Conservation (phyloP, 1,140 invertebrate species). For the Phortica variegata region DNA sequence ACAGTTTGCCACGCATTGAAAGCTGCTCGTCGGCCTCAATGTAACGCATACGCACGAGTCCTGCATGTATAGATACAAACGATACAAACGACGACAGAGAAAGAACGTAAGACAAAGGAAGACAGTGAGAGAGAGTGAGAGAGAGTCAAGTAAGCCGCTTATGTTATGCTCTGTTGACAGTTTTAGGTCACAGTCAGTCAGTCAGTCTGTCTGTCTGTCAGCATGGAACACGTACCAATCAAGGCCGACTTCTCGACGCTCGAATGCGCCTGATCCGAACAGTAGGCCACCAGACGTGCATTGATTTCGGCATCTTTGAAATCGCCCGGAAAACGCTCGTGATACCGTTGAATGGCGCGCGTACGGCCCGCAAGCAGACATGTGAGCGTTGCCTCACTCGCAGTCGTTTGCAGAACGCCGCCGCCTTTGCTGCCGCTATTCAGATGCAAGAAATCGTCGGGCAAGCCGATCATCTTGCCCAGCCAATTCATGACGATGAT, state of each 20-base stretch:
- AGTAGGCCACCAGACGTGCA: constrained; percentile 89
- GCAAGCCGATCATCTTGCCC: constrained; percentile 89
- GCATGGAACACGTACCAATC: constrained; percentile 62
- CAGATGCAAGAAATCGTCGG: constrained; percentile 82
- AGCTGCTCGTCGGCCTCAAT: constrained; percentile 83
- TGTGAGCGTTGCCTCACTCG: constrained; percentile 90
- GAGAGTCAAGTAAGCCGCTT: neutral
- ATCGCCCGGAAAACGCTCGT: constrained; percentile 67
- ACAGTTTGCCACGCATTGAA: constrained; percentile 77
- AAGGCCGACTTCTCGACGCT: constrained; percentile 95
- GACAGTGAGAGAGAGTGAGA: neutral
- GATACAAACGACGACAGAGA: constrained; percentile 1
- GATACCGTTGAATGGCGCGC: constrained; percentile 72
- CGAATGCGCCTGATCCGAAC: constrained; percentile 93
- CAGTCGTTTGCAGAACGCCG: constrained; percentile 90
- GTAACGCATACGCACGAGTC: constrained; percentile 88
- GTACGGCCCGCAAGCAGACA: constrained; percentile 87
- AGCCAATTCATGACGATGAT: constrained; percentile 98
- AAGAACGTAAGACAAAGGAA: neutral
- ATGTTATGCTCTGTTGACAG: neutral
- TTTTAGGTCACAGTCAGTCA: neutral
- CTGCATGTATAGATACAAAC: constrained; percentile 59
- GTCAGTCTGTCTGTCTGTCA: neutral
- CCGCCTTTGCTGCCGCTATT: constrained; percentile 75
- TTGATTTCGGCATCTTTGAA: constrained; percentile 86